phyloP scores from a whole-genome alignment of 2,888 invertebrate species.

The Drosophila helvetica region DNA sequence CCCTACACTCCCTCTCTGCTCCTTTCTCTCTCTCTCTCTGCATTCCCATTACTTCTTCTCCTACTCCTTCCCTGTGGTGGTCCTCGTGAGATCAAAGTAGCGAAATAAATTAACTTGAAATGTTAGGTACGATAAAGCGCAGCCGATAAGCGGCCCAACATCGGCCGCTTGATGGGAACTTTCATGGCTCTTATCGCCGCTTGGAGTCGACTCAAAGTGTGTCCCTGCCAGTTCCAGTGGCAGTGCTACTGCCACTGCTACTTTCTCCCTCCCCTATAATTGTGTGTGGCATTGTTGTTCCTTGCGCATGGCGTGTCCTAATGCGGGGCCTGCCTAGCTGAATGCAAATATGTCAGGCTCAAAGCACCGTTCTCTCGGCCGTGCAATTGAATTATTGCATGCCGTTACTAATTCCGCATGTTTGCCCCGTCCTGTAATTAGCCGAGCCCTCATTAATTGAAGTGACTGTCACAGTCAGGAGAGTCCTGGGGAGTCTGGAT shows the following conservation, averaged over 20 bases:
- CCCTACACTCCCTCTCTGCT: neutral
- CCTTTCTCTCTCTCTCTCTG: too few relatives aligned
- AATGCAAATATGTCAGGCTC: slow-evolving; percentile 27
- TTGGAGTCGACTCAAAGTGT: slow-evolving; percentile 1
- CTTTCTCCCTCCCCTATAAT: neutral
- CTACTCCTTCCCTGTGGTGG: slow-evolving; percentile 1
- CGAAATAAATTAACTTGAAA: slow-evolving; percentile 72
- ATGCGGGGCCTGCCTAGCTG: slow-evolving; percentile 30
- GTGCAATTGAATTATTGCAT: slow-evolving; percentile 73
- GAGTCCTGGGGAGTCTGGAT: slow-evolving; percentile 7
- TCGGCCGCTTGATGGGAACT: slow-evolving; percentile 46
- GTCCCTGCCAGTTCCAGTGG: neutral
- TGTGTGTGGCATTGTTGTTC: neutral
- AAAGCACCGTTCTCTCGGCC: slow-evolving; percentile 14
- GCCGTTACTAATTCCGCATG: slow-evolving; percentile 52
- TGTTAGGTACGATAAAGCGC: slow-evolving; percentile 56
- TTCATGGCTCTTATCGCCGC: slow-evolving; percentile 59
- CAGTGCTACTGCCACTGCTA: neutral
- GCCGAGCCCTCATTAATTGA: slow-evolving; percentile 63
- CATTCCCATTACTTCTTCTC: neutral
- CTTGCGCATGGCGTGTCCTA: slow-evolving; percentile 33
- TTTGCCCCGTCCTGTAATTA: slow-evolving; percentile 60
- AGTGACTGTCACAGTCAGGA: slow-evolving; percentile 51
- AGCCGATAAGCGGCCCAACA: slow-evolving; percentile 60
- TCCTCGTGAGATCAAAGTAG: slow-evolving; percentile 57